Conservation (phyloP, 2,113 vertebrate species). For the Butorides virescens region DNA sequence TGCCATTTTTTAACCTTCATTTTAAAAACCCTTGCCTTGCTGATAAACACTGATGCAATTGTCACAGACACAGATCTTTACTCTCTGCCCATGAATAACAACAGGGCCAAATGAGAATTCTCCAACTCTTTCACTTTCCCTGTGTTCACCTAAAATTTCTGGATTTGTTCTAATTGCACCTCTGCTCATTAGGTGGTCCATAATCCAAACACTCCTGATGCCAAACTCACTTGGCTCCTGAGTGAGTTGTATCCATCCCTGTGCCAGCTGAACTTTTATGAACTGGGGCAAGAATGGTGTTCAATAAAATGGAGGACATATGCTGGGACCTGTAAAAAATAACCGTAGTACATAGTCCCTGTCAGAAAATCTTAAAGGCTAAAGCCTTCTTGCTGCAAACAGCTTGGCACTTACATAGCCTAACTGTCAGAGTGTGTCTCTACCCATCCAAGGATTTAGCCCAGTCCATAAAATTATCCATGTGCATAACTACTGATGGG, state of each 20-base stretch:
- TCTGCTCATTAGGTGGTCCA: neutral
- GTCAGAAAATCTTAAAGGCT: neutral
- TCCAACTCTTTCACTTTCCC: neutral
- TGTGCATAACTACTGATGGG: conserved; percentile 13
- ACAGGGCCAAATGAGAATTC: neutral
- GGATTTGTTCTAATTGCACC: neutral
- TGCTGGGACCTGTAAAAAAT: neutral
- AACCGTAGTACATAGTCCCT: neutral
- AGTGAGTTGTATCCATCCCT: neutral
- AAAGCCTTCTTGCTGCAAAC: neutral
- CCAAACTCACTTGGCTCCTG: neutral
- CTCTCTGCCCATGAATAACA: neutral
- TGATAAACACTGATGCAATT: neutral
- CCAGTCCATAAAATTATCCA: conserved; percentile 32
- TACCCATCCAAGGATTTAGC: neutral
- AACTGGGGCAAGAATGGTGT: neutral
- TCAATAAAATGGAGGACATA: neutral
- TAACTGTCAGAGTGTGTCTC: neutral
- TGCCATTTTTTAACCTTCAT: conserved; percentile 8
- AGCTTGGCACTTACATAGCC: neutral
- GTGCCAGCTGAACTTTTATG: neutral
- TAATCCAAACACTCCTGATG: neutral
- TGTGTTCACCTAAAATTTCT: neutral
- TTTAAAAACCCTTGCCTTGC: conserved; percentile 34
- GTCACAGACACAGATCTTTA: neutral